Conservation (phyloP, 2,888 invertebrate genomes). For the Hirtodrosophila alboralis region DNA sequence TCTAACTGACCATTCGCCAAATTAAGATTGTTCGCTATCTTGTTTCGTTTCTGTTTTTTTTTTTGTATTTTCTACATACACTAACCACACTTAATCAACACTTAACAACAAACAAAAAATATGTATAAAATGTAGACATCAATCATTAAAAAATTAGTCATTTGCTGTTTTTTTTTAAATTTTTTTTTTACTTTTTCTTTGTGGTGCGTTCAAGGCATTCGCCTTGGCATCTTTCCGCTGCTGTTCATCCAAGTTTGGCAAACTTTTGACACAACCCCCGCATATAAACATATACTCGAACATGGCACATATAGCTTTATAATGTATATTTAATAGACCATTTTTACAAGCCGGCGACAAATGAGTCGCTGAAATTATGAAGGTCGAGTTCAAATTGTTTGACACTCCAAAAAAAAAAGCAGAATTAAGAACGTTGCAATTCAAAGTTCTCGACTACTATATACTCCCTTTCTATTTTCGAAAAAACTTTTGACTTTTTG, state of each 20-base stretch:
- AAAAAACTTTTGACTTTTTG: no score
- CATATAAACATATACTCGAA: slow-evolving; percentile 18
- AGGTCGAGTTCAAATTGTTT: slow-evolving; percentile 75
- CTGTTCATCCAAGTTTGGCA: slow-evolving; percentile 39
- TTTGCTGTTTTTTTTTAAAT: no score
- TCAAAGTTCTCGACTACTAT: no score
- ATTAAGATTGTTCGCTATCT: slow-evolving; percentile 1
- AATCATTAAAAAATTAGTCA: slow-evolving; percentile 69
- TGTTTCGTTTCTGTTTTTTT: slow-evolving; percentile 10
- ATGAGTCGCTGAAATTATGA: slow-evolving; percentile 67
- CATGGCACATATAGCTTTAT: slow-evolving; percentile 48
- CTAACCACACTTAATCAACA: slow-evolving; percentile 58
- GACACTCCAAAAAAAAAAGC: slow-evolving; percentile 23
- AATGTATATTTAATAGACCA: slow-evolving; percentile 75
- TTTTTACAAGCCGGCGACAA: slow-evolving; percentile 77
- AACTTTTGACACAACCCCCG: slow-evolving; percentile 69
- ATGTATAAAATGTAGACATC: slow-evolving; percentile 50
- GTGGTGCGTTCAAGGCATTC: slow-evolving; percentile 64
- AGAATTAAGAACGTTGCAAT: no score
- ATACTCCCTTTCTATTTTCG: no score
- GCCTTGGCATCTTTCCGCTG: slow-evolving; percentile 49
- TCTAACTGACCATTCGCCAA: slow-evolving; percentile 28
- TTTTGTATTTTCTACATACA: slow-evolving; percentile 24
- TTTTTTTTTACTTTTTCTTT: slow-evolving; percentile 16
- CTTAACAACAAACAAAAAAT: slow-evolving; percentile 10